These are phyloP conservation scores for Mythimna vitellina DNA, from an alignment of 2,888 invertebrate species.

Conservation along the genomic window DNA sequence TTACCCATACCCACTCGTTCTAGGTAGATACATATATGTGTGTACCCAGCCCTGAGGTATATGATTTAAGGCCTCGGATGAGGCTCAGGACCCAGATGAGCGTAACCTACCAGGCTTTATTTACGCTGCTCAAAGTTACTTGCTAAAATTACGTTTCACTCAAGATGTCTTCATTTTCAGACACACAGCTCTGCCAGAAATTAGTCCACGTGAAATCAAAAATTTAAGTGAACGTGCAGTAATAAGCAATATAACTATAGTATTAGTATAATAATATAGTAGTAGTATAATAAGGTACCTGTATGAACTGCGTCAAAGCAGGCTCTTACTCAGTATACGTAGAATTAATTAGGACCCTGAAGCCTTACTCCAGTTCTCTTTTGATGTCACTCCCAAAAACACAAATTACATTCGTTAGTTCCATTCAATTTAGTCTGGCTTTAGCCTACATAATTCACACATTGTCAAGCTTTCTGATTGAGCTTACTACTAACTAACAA, in stretches of 20 bases:
- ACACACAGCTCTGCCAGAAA: background rate
- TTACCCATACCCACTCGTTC: background rate
- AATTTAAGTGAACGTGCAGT: background rate
- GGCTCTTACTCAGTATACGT: background rate
- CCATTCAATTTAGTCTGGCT: conserved; percentile 34
- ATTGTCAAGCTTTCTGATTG: conserved; percentile 32
- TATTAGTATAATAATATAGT: no score
- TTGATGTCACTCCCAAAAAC: conserved; percentile 48
- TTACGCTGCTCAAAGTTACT: conserved; percentile 11
- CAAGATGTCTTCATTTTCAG: no score
- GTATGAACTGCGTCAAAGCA: conserved; percentile 3
- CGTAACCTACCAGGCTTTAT: conserved; percentile 10
- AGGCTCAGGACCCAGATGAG: background rate
- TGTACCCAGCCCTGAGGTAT: conserved; percentile 9
- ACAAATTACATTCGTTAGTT: conserved; percentile 42
- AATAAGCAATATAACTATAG: background rate
- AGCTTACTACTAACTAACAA: no score
- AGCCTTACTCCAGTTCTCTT: conserved; percentile 32
- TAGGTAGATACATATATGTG: background rate
- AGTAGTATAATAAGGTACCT: no score
- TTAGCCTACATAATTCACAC: conserved; percentile 17
- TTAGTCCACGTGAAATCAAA: background rate
- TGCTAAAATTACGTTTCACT: conserved; percentile 16
- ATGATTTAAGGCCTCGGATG: conserved; percentile 4
- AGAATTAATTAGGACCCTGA: conserved; percentile 24